Evolutionary conservation across 2,797 vertebrate species (phyloP).

Genomic region (Amniataba percoides): DNA sequence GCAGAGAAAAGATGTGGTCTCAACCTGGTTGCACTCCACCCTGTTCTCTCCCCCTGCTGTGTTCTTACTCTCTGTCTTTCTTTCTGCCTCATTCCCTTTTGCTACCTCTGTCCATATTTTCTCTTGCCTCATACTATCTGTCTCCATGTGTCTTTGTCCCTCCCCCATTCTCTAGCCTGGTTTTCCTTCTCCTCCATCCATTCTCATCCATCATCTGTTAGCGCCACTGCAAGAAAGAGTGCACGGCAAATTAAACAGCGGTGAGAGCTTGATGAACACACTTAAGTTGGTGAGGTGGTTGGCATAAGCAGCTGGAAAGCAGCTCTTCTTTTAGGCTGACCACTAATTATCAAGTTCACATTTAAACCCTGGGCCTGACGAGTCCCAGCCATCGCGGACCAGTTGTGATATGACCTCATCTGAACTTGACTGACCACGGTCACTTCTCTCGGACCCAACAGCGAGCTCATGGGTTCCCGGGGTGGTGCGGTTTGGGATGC

Average conservation of each 20-base stretch:
- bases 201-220: constrained; percentile 13
- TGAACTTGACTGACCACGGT: constrained; percentile 73
- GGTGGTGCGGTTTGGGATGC: constrained; percentile 79
- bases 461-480: constrained; percentile 58
- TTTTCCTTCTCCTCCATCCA: neutral
- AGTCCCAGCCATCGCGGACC: constrained; percentile 28
- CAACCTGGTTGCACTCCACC: constrained; percentile 60
- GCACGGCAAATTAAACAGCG: constrained; percentile 26
- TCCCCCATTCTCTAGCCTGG: constrained; percentile 13
- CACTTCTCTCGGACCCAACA: constrained; percentile 63
- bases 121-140: constrained; percentile 26
- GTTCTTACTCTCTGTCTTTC: constrained; percentile 55
- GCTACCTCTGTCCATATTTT: constrained; percentile 52
- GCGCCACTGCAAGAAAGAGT: neutral
- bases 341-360: constrained; percentile 53
- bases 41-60: constrained; percentile 49
- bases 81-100: constrained; percentile 73
- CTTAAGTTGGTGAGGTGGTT: constrained; percentile 24
- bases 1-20: constrained; percentile 73
- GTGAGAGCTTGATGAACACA: constrained; percentile 41
- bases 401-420: constrained; percentile 66
- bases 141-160: constrained; percentile 40
- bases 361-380: constrained; percentile 42
- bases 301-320: constrained; percentile 46
- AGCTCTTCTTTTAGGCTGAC: constrained; percentile 41